Evolutionary conservation across 92 coral and sea anemone genomes (phyloP), one percentile per base, ranked within the genome.

Genomic region (Ricordea florida): DNA sequence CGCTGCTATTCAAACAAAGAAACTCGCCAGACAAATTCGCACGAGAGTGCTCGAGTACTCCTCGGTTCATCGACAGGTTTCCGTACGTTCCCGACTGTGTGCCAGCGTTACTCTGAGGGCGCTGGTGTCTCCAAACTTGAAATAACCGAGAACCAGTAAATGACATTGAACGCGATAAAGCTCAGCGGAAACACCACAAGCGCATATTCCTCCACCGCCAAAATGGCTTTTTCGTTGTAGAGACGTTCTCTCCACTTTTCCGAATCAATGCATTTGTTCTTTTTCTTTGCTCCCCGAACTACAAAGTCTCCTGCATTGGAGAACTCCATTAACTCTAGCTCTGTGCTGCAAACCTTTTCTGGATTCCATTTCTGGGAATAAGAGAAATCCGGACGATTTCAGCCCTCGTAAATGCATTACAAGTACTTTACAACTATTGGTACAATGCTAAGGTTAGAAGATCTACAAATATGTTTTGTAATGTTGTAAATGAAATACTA

Each of bases 171-270:
- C 11, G 82, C 25, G 0, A 77, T 63, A 88, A 96, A 96, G 24
- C 82, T 56, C 13, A 86, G 14, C 0, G 99, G 99, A 27, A 96
- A 96, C 48, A 87, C 58, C 3, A 89, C 33, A 5, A 90, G 69
- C 4, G 98, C 79, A 43, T 83, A 89, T 32, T 90, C 96, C 67
- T 94, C 99, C 18, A 96, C 73, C 11, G 80, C 68, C 11, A 69
- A 41, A 22, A 96, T 72, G 48, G 90, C 84, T 1, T 37, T 48
- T 24, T 96, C 99, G 22, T 38, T 83, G 55, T 81, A 84, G 3
- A 91, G 32, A 0, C 74, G 46, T 8, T 49, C 37, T 66, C 43
- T 78, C 62, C 43, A 31, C 9, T 66, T 64, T 17, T 50, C 50
- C 49, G 60, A 8, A 10, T 31, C 33, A 10, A 72, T 73, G 58